Conservation (phyloP, 2,888 invertebrate species). For the Phalera bucephala region DNA sequence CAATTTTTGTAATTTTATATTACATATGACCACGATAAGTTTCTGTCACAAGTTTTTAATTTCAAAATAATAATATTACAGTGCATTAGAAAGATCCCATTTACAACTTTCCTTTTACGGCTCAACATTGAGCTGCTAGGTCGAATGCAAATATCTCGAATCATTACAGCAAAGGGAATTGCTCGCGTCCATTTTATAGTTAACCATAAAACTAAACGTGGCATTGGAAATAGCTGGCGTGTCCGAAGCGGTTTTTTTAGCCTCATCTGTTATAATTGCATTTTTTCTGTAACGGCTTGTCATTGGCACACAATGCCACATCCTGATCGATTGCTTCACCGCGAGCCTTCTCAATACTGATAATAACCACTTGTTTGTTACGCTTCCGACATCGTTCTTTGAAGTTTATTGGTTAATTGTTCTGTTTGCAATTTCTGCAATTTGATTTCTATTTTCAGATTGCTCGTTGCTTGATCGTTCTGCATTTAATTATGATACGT, state of each 20-base stretch:
- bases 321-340: slow-evolving; percentile 52
- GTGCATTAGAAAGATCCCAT: no score
- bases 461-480: slow-evolving; percentile 6
- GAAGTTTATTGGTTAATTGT: slow-evolving; percentile 17
- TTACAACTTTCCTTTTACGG: slow-evolving; percentile 30
- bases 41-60: no score
- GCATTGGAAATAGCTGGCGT: slow-evolving; percentile 43
- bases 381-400: slow-evolving; percentile 34
- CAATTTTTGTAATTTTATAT: no score
- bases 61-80: no score
- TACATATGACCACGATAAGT: no score
- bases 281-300: slow-evolving; percentile 34
- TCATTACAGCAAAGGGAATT: slow-evolving; percentile 26
- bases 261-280: slow-evolving; percentile 41
- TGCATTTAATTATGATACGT: not conserved
- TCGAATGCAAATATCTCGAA: slow-evolving; percentile 37
- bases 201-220: slow-evolving; percentile 37
- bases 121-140: slow-evolving; percentile 40
- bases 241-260: slow-evolving; percentile 33
- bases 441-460: slow-evolving; percentile 6
- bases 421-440: slow-evolving; percentile 11
- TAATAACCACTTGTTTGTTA: slow-evolving; percentile 26
- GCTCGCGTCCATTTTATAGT: slow-evolving; percentile 29
- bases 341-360: slow-evolving; percentile 24
- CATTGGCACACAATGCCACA: slow-evolving; percentile 36